Percentiles rank a stretch among this genome's conserved stretches.
Conservation (phyloP, 2,888 invertebrate species). For the Catocala fraxini region DNA sequence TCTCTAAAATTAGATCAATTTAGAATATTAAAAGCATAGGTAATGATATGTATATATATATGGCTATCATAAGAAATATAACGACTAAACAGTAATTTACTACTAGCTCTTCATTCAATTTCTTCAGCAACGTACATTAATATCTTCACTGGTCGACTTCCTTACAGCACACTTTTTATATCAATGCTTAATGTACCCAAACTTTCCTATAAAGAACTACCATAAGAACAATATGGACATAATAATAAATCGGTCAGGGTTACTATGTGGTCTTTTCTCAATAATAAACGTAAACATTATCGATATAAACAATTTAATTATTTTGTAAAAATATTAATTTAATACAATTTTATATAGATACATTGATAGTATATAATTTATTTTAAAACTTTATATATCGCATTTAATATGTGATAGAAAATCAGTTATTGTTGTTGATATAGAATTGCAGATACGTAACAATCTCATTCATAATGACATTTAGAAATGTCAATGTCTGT, state of each 20-base stretch:
- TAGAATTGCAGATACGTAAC: too few species aligned
- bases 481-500: too few species aligned
- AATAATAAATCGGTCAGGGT: not conserved
- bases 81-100: not conserved
- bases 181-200: conserved; percentile 7
- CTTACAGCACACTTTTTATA: not conserved
- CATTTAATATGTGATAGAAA: too few species aligned
- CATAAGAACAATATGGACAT: not conserved
- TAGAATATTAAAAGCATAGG: not conserved
- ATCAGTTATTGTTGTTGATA: too few species aligned
- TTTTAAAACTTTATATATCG: too few species aligned
- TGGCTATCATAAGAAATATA: not conserved
- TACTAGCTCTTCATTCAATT: not conserved
- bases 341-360: too few species aligned
- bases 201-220: conserved; percentile 3
- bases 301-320: too few species aligned
- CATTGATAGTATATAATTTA: too few species aligned
- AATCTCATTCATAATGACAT: too few species aligned
- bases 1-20: not conserved
- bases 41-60: not conserved
- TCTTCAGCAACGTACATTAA: not conserved
- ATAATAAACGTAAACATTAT: too few species aligned
- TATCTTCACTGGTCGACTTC: conserved; percentile 2
- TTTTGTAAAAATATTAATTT: too few species aligned
- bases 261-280: too few species aligned